phyloP scores from a whole-genome alignment of 2,113 vertebrate genomes.

The Stegastes partitus region DNA sequence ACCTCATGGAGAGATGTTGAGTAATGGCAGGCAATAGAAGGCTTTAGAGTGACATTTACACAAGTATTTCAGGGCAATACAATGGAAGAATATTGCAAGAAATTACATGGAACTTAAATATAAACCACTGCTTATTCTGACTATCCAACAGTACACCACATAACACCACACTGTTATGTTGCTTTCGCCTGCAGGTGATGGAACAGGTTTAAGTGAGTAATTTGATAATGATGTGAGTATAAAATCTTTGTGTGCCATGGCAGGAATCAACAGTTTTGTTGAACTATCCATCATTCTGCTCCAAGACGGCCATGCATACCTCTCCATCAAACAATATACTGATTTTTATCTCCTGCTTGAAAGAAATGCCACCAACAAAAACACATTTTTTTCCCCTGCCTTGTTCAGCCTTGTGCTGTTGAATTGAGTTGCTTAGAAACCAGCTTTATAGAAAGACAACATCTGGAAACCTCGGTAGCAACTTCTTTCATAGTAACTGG shows the following conservation, averaged over 20 bases:
- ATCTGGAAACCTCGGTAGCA: slow-evolving; percentile 87
- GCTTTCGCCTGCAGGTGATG: slow-evolving; percentile 16
- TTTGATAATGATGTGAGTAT: slow-evolving; percentile 1
- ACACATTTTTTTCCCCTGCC: slow-evolving; percentile 50
- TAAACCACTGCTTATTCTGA: slow-evolving; percentile 17
- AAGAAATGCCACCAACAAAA: slow-evolving; percentile 61
- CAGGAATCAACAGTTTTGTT: slow-evolving; percentile 30
- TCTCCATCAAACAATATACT: slow-evolving; percentile 56
- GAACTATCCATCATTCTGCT: slow-evolving; percentile 39
- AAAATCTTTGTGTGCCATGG: neutral
- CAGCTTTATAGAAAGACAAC: slow-evolving; percentile 85
- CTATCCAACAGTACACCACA: slow-evolving; percentile 13
- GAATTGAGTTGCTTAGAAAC: slow-evolving; percentile 88
- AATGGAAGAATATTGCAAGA: slow-evolving; percentile 13
- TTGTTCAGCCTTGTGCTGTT: slow-evolving; percentile 84
- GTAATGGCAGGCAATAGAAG: slow-evolving; percentile 36
- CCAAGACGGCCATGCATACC: slow-evolving; percentile 57
- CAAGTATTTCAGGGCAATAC: slow-evolving; percentile 39
- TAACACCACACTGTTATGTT: neutral
- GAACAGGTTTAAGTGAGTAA: slow-evolving; percentile 8
- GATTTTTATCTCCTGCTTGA: slow-evolving; percentile 73
- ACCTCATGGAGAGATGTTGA: slow-evolving; percentile 55
- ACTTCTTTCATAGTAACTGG: slow-evolving; percentile 86
- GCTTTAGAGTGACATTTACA: slow-evolving; percentile 40
- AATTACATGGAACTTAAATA: slow-evolving; percentile 22